Evolutionary conservation across 2,797 vertebrate species (phyloP).

Genomic region (Percopsis omiscomaycus): DNA sequence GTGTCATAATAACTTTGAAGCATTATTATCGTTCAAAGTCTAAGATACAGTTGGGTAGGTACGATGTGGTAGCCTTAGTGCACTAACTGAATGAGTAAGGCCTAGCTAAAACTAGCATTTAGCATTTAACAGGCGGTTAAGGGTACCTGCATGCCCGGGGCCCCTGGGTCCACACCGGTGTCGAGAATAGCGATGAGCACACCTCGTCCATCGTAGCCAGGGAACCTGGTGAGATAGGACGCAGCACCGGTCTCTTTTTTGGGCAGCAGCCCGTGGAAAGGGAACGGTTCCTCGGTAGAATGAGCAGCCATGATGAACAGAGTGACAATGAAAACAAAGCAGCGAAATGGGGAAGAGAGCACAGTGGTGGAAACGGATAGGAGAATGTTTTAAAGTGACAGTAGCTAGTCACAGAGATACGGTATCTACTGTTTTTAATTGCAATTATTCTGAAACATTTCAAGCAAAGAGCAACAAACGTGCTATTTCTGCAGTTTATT

Average conservation of each 20-base stretch:
- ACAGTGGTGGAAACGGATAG: slow-evolving; percentile 39
- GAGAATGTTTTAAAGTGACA: slow-evolving; percentile 69
- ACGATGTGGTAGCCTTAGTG: background rate
- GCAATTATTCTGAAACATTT: background rate
- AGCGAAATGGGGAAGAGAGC: slow-evolving; percentile 59
- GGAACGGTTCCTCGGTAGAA: slow-evolving; percentile 88
- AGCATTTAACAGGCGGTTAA: slow-evolving; percentile 37
- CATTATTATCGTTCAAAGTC: background rate
- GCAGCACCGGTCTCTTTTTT: slow-evolving; percentile 96
- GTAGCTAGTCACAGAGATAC: slow-evolving; percentile 1
- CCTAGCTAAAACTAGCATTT: slow-evolving; percentile 43
- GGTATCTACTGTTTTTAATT: background rate
- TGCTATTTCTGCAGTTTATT: too few species aligned
- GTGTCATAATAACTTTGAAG: slow-evolving; percentile 28
- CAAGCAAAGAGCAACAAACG: too few species aligned
- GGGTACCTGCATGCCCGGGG: slow-evolving; percentile 95
- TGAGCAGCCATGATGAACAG: slow-evolving; percentile 85
- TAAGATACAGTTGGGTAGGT: slow-evolving; percentile 11
- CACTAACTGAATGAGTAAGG: slow-evolving; percentile 46
- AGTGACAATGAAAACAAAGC: slow-evolving; percentile 76
- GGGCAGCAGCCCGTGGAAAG: slow-evolving; percentile 93
- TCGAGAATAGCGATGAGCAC: slow-evolving; percentile 92
- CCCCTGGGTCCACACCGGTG: slow-evolving; percentile 96
- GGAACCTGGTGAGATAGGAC: slow-evolving; percentile 88
- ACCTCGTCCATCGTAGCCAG: slow-evolving; percentile 92